Percentiles rank a stretch among this genome's conserved stretches.
Conservation (phyloP, 2,113 vertebrate genomes). For the Daubentonia madagascariensis region DNA sequence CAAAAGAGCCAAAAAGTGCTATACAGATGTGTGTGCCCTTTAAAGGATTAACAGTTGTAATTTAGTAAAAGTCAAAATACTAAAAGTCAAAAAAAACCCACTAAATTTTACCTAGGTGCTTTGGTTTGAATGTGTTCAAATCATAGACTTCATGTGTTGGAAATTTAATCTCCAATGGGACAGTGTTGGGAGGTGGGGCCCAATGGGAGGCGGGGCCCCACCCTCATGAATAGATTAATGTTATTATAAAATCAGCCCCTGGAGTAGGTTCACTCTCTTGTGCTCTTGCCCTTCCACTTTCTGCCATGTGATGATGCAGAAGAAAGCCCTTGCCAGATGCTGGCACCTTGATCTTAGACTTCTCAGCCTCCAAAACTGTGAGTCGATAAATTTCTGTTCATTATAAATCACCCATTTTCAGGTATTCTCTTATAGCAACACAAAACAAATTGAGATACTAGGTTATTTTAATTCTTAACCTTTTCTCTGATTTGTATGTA, state of each 20-base stretch:
- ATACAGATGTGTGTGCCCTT: neutral
- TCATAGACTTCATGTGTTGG: neutral
- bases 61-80: neutral
- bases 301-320: neutral
- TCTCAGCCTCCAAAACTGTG: neutral
- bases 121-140: neutral
- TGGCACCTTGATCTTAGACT: neutral
- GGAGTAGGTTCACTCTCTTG: neutral
- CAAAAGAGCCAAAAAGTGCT: neutral
- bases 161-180: neutral
- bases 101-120: neutral
- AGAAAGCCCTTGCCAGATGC: neutral
- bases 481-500: neutral
- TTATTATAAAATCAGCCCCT: neutral
- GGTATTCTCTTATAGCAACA: neutral
- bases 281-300: neutral
- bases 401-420: neutral
- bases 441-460: neutral
- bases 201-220: neutral
- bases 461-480: neutral
- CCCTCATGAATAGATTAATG: neutral
- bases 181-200: neutral
- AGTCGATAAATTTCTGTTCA: neutral
- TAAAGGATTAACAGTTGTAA: neutral
- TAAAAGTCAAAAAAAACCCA: constrained; percentile 1